Percentiles rank a stretch among this genome's conserved stretches.
phyloP scores from a whole-genome alignment of 2,888 invertebrate species.

The Drosophila meridionalis region DNA sequence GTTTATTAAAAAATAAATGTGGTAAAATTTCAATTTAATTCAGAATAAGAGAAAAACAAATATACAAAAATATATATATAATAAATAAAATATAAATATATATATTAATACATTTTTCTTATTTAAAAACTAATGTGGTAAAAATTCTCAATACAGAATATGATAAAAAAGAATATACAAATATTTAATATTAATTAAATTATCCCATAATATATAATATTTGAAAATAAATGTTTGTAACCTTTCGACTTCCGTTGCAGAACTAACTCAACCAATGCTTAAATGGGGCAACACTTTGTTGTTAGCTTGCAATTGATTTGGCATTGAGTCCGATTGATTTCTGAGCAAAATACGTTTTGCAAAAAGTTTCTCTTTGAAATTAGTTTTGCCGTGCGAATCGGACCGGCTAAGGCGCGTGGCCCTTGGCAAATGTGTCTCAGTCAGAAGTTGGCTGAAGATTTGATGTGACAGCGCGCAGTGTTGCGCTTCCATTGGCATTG shows the following conservation, averaged over 20 bases:
- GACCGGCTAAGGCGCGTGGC: neutral
- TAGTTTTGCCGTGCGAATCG: neutral
- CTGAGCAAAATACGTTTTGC: neutral
- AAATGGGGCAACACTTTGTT: neutral
- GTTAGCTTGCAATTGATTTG: neutral
- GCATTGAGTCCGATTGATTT: conserved; percentile 3
- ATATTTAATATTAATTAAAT: too few relatives aligned
- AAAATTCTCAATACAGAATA: too few relatives aligned
- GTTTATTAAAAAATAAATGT: too few relatives aligned
- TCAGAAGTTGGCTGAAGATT: neutral
- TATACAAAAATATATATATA: too few relatives aligned
- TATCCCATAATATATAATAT: neutral
- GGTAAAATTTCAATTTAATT: too few relatives aligned
- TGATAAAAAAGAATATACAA: too few relatives aligned
- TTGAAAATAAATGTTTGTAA: neutral
- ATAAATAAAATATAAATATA: too few relatives aligned
- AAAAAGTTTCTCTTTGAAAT: conserved; percentile 1
- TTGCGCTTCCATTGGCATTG: conserved; percentile 1
- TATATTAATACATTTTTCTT: too few relatives aligned
- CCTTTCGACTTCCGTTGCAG: neutral
- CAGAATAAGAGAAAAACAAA: too few relatives aligned
- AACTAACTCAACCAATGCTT: neutral
- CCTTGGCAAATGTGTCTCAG: conserved; percentile 5
- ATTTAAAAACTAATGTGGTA: too few relatives aligned
- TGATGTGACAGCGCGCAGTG: conserved; percentile 5